Conservation (phyloP, 2,797 vertebrate genomes). For the Cryptoblepharus egeriae region DNA sequence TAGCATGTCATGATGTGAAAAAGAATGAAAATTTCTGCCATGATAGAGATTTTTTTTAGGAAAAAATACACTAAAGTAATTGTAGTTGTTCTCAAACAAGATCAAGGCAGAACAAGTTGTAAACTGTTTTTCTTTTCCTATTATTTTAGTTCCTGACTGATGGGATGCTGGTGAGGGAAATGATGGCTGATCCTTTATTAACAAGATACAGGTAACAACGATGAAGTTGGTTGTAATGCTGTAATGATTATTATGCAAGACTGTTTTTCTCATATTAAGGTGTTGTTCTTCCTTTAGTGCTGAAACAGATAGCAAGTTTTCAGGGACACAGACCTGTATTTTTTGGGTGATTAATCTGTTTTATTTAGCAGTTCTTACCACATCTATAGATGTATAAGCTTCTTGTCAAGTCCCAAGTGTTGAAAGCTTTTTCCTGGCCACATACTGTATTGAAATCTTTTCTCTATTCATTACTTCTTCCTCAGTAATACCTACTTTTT, state of each 20-base stretch:
- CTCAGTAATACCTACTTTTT: not conserved
- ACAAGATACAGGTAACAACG: conserved; percentile 93
- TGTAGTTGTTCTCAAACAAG: not conserved
- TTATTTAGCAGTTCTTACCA: not conserved
- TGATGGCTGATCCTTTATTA: conserved; percentile 97
- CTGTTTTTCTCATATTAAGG: not conserved
- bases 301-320: not conserved
- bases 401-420: not conserved
- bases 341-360: not conserved
- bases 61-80: not conserved
- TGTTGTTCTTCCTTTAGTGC: too few species aligned
- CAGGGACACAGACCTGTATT: too few species aligned
- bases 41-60: not conserved
- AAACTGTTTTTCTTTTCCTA: conserved; percentile 25
- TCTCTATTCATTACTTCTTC: not conserved
- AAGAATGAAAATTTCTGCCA: too few species aligned
- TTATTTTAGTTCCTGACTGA: conserved; percentile 93
- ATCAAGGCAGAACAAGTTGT: not conserved
- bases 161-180: conserved; percentile 97
- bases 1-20: too few species aligned
- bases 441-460: too few species aligned
- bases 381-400: not conserved
- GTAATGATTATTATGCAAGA: fast-evolving
- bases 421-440: not conserved
- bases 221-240: not conserved